Evolutionary conservation across 1,140 invertebrate genomes (phyloP).

Genomic region (Apis cerana): DNA sequence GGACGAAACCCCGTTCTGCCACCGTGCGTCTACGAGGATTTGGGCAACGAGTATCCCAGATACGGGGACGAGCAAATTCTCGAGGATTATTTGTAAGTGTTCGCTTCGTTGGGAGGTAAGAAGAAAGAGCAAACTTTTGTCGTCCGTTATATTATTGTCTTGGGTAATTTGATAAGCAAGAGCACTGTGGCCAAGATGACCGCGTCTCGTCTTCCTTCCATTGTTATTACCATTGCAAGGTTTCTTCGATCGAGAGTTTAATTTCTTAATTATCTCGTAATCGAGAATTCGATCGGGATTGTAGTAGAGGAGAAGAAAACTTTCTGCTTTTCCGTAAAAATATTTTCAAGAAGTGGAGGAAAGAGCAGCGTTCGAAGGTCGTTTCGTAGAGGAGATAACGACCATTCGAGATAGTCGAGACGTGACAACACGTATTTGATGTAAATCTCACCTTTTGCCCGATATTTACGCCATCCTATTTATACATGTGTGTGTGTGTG

Average conservation of each 20-base stretch:
- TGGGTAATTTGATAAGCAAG: no score
- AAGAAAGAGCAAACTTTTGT: not conserved
- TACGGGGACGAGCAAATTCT: slow-evolving; percentile 61
- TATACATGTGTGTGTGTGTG: no score
- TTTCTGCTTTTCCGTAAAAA: not conserved
- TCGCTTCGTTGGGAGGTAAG: not conserved
- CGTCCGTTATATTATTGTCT: not conserved
- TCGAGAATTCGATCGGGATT: not conserved
- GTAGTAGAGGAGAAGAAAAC: no score
- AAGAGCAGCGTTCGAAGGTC: slow-evolving; percentile 48
- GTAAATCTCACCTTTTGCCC: slow-evolving; percentile 33
- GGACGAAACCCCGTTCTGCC: slow-evolving; percentile 25
- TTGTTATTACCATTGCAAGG: no score
- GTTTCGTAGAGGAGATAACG: slow-evolving; percentile 39
- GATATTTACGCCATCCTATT: slow-evolving; percentile 26
- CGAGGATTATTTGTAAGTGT: slow-evolving; percentile 75
- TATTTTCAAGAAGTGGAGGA: slow-evolving; percentile 22
- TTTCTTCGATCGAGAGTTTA: no score
- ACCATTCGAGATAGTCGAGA: slow-evolving; percentile 38
- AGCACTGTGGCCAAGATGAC: no score
- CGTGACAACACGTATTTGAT: slow-evolving; percentile 31
- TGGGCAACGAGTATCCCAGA: slow-evolving; percentile 1
- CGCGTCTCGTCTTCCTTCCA: no score
- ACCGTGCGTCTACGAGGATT: slow-evolving; percentile 62
- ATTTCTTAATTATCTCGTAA: no score